Conservation (phyloP, 2,797 vertebrate species). For the Muscicapa comitata region DNA sequence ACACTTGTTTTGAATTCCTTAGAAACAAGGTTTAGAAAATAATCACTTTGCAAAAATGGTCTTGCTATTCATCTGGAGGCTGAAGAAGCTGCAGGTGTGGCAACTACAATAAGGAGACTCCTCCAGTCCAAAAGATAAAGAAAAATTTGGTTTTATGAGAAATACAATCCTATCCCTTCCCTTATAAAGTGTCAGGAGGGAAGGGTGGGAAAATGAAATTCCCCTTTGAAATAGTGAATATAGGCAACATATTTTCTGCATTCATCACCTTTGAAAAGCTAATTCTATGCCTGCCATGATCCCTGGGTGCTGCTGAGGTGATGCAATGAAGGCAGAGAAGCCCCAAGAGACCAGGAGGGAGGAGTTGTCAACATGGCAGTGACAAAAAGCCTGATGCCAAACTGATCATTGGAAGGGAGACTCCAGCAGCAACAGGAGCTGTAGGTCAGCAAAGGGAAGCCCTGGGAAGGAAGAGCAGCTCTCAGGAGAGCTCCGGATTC, state of each 20-base stretch:
- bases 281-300: not conserved
- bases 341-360: not conserved
- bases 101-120: not conserved
- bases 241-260: not conserved
- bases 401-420: fast-evolving
- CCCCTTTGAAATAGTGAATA: not conserved
- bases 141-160: not conserved
- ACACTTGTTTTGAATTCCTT: not conserved
- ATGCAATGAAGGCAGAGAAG: not conserved
- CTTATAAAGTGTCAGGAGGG: not conserved
- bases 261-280: not conserved
- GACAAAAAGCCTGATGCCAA: not conserved
- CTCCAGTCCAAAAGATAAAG: not conserved
- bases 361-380: not conserved
- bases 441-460: not conserved
- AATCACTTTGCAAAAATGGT: not conserved
- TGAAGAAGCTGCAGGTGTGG: not conserved
- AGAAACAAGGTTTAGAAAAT: not conserved
- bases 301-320: not conserved
- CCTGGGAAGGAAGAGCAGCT: not conserved
- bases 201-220: not conserved
- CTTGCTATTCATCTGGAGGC: not conserved
- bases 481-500: not conserved
- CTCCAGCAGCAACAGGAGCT: not conserved
- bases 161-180: not conserved